Base-by-base conservation (phyloP, 2,888 invertebrate species). In the Eupithecia subfuscata region DNA sequence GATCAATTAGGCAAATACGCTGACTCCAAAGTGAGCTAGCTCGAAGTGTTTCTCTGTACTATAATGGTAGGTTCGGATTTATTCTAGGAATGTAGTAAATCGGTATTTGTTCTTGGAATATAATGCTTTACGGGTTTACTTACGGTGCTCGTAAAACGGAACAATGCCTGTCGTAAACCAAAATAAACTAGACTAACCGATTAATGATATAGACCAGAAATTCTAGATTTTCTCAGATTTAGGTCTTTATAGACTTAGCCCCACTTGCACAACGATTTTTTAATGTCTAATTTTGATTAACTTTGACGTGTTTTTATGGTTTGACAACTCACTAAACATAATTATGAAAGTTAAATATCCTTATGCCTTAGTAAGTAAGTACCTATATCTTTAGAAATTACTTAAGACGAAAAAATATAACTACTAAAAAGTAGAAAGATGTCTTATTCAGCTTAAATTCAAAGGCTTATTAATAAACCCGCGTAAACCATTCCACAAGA, bases 1-100 rank as follows among this genome's bases (percentile, higher is more conserved):
- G 92, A 94, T 94, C 94, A 94, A 94, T 95, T 95, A 94, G 92
- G 92, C 92, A 94, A 95, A 94, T 94, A 94, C 92, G 93, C 93
- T 94, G 93, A 93, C 91, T 94, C 88, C 87, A 90, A 86, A 91
- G 86, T 85, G 87, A 91, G 91, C 90, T 92, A 90, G 88, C 89
- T 90, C 88, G 83, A 89, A 93, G 90, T 93, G 90, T 92, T 92
- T 90, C 90, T 88, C 86, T 89, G 84, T 90, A 88, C 84, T 87
- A 89, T 89, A 89, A 90, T 91, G 90, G 88, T 91, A 89, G 87
- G 85, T 84, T 89, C 83, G 83, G 84, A 83, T 85, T 85, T 84
- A 84, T 89, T 86, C 85, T 85, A 82, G 84, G 85, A 87, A 87
- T 85, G 78, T 74, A 74, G 80, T 80, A 78, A 79, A 78, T 71